Base-by-base conservation (phyloP, 2,888 invertebrate species). In the Volucella bombylans region DNA sequence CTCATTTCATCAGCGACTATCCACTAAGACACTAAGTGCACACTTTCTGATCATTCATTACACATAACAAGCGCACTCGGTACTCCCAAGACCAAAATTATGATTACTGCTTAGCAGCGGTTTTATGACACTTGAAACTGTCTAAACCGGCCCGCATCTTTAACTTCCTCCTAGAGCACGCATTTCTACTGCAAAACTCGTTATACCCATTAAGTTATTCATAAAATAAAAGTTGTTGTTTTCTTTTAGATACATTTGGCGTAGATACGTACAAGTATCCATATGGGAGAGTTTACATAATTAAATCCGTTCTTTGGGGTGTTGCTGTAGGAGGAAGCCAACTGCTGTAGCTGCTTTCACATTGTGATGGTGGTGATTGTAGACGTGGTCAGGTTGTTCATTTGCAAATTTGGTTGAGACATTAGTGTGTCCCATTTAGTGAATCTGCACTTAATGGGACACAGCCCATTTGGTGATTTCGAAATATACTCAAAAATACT, bases 371-470 rank as follows among this genome's bases (percentile, higher is more conserved):
- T 14, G 61, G 10, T 8, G 11, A 1, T 43, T 8, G 15, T 43
- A 23, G 18, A 61, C n/a, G 12, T 8, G n/a, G 14, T 57, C 31
- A 31, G 6, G 6, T 43, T 18, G 1, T 59, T 15, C 45, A 14
- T 59, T 1, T 45, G n/a, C 54, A 61, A n/a, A 45, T 61, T 31
- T 23, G 23, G 18, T 12, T 61, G 61, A 10, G 39, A 39, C 57
- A 57, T 57, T 57, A 41, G 57, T 45, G 23, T 23, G 61, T 61
- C 45, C 45, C 45, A 61, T 43, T 43, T 61, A 31, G 11, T 55
- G 54, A 14, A 55, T 55, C n/a, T 9, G 54, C 38, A 1, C 6
- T 23, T 0, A 55, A 55, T 38, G 54, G 54, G 54, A 55, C 54
- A 38, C 38, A 9, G 54, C n/a, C 54, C n/a, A 38, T 38, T 23